These are phyloP conservation scores for Silurus asotus DNA, from an alignment of 2,113 vertebrate species.

Conservation along the genomic window DNA sequence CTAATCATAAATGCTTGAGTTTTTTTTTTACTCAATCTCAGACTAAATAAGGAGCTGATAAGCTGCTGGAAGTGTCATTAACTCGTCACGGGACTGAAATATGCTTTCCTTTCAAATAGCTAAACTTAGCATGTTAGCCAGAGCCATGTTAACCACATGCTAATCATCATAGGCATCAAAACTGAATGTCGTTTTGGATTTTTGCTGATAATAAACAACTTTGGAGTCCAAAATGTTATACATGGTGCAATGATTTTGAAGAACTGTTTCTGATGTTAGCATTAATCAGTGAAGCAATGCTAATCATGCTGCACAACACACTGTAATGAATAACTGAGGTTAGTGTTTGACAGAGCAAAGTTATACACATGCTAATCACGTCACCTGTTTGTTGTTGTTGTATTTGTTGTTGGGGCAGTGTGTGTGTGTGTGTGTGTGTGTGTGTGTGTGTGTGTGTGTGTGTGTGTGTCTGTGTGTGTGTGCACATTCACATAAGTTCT, in stretches of 20 bases:
- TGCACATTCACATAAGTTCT: not conserved
- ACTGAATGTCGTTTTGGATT: not conserved
- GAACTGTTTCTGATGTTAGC: too few relatives aligned
- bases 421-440: not conserved
- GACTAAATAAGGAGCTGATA: not conserved
- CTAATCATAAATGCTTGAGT: not conserved
- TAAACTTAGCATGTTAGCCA: not conserved
- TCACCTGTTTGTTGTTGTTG: not conserved
- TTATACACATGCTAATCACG: not conserved
- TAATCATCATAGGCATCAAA: not conserved
- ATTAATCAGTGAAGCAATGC: not conserved
- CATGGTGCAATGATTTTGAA: too few relatives aligned
- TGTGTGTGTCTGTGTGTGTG: not conserved
- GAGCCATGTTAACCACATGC: not conserved
- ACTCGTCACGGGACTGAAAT: not conserved
- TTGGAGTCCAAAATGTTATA: not conserved
- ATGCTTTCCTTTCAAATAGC: not conserved
- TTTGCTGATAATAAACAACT: not conserved
- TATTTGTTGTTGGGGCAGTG: not conserved
- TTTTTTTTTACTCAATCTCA: not conserved
- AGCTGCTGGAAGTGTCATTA: not conserved
- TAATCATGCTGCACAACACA: not conserved
- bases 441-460: not conserved
- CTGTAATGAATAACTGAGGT: too few relatives aligned
- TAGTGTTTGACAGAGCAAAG: not conserved